Conservation (phyloP, 2,113 vertebrate species). For the Thalassoma bifasciatum region DNA sequence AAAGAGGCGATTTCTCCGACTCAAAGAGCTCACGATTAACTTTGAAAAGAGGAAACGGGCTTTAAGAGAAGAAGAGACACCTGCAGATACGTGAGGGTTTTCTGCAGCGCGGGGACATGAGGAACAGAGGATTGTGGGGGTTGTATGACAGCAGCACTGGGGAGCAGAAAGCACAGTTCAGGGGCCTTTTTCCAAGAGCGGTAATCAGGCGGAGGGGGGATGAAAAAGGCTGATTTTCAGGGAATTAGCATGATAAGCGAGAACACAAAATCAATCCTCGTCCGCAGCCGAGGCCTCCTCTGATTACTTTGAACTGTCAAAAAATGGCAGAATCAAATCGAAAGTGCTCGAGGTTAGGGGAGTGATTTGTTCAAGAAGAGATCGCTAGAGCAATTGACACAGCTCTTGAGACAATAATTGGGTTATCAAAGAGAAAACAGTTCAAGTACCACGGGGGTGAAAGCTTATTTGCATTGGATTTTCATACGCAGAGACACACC, state of each 20-base stretch:
- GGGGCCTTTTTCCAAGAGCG: constrained; percentile 95
- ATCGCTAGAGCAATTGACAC: constrained; percentile 99
- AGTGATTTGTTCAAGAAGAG: constrained; percentile 99
- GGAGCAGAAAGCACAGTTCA: constrained; percentile 85
- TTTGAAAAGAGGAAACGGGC: not conserved
- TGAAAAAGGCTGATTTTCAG: constrained; percentile 99
- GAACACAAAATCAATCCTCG: constrained; percentile 99
- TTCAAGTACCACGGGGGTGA: constrained; percentile 99
- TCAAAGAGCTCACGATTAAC: not conserved
- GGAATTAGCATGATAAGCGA: constrained; percentile 99
- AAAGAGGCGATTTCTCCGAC: constrained; percentile 1
- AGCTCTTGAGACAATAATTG: constrained; percentile 99
- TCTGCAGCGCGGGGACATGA: constrained; percentile 36
- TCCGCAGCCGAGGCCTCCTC: constrained; percentile 97
- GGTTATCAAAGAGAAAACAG: constrained; percentile 99
- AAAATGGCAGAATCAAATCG: constrained; percentile 99
- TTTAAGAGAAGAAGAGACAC: not conserved
- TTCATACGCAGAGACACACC: constrained; percentile 94
- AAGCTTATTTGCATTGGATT: constrained; percentile 99
- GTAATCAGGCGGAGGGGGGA: constrained; percentile 91
- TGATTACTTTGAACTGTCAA: constrained; percentile 99
- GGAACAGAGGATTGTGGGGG: constrained; percentile 64
- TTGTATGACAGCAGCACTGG: constrained; percentile 85
- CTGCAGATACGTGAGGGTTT: too few species aligned
- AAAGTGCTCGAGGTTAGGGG: constrained; percentile 99